Base-by-base conservation (phyloP, 2,888 invertebrate genomes). In the Empis livida region DNA sequence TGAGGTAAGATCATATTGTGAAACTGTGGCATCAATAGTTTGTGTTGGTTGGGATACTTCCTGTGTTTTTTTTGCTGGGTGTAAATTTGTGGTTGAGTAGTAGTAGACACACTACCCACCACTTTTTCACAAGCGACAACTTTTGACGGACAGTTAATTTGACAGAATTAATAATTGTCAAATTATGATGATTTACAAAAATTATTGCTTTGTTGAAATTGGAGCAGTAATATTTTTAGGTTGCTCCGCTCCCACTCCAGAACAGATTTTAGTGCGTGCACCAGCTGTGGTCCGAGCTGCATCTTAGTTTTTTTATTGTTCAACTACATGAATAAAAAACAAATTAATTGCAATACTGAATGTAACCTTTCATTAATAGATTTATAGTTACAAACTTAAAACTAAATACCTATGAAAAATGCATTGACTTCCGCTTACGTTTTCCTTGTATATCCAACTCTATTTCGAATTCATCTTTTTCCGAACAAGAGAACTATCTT, bases 201-300 rank as follows among this genome's bases (percentile, higher is more conserved):
- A 27, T 27, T n/a, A n/a, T n/a, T n/a, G n/a, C n/a, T n/a, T n/a
- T n/a, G n/a, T n/a, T n/a, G n/a, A n/a, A n/a, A n/a, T 43, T 43
- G 43, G 30, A 31, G 43, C 31, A 4, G 43, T 17, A 30, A 8
- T 14, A 32, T 43, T 43, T 43, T 43, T 43, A 14, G 30, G 31
- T 32, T 31, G 43, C 43, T 43, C 43, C 43, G 43, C 43, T 43
- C 43, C 15, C 17, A 27, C 43, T 43, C 32, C 31, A 30, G 10
- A 30, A 27, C 42, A n/a, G 11, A 10, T 39, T 39, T 17, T 39
- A 39, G 11, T 20, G 14, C 6, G 6, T 39, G 37, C 37, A 11
- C 37, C 37, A 3, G 37, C 37, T 37, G 11, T 8, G 37, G 15
- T 37, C 37, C 8, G 5, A 39, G 16, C 17, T 39, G 20, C 39